Conservation (phyloP, 1,140 invertebrate genomes). For the Drosophila bipectinata region DNA sequence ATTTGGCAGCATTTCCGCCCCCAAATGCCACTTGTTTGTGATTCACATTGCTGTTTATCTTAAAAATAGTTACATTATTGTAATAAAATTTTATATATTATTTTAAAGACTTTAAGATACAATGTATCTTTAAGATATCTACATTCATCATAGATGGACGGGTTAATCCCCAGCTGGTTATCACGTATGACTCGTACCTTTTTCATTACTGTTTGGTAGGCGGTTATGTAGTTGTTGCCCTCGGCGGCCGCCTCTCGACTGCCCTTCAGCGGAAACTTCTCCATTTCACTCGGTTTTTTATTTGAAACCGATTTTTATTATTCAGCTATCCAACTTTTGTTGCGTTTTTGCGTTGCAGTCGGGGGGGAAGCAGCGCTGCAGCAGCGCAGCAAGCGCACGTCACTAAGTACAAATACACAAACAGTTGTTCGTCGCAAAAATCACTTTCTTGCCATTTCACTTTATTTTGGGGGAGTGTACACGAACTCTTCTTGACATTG, state of each 20-base stretch:
- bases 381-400: slow-evolving; percentile 61
- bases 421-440: slow-evolving; percentile 32
- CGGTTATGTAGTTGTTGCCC: slow-evolving; percentile 83
- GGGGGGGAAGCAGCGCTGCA: slow-evolving; percentile 44
- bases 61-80: not conserved
- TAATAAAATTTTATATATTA: not conserved
- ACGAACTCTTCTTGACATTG: slow-evolving; percentile 1
- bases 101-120: not conserved
- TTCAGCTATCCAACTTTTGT: slow-evolving; percentile 17
- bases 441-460: slow-evolving; percentile 57
- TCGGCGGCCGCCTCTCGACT: slow-evolving; percentile 80
- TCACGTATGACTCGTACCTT: slow-evolving; percentile 83
- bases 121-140: not conserved
- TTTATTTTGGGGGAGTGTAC: not conserved
- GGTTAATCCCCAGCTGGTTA: slow-evolving; percentile 32
- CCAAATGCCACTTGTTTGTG: slow-evolving; percentile 17
- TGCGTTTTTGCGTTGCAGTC: slow-evolving; percentile 66
- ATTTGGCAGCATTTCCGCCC: slow-evolving; percentile 58
- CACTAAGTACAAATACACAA: slow-evolving; percentile 56
- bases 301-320: slow-evolving; percentile 14
- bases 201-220: slow-evolving; percentile 85
- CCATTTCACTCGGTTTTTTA: slow-evolving; percentile 70
- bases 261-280: slow-evolving; percentile 85
- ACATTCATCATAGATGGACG: slow-evolving; percentile 9
- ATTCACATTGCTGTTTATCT: not conserved